Percentiles rank a stretch among this genome's conserved stretches.
These are phyloP conservation scores for Perognathus longimembris DNA, from an alignment of 2,113 vertebrate species.

Conservation along the genomic window DNA sequence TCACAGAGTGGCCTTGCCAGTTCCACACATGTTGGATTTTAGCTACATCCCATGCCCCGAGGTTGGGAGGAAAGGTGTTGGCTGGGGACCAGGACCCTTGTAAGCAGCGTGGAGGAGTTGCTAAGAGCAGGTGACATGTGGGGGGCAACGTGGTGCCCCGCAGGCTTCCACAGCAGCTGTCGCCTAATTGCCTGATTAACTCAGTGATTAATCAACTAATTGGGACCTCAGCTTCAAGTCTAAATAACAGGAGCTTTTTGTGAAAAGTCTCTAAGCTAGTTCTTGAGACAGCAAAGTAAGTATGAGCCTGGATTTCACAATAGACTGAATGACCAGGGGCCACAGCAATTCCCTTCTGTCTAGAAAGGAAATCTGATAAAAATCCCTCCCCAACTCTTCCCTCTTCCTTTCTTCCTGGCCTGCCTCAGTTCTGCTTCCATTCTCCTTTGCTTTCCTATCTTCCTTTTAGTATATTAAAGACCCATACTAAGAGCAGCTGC, in stretches of 20 bases:
- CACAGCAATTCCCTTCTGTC: not conserved
- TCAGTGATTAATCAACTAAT: conserved; percentile 88
- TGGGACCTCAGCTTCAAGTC: conserved; percentile 84
- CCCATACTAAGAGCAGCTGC: not conserved
- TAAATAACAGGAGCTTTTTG: conserved; percentile 84
- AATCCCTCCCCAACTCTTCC: no score
- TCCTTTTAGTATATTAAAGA: not conserved
- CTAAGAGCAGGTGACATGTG: conserved; percentile 84
- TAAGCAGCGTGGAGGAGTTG: conserved; percentile 80
- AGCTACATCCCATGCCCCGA: conserved; percentile 15
- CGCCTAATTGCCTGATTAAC: conserved; percentile 88
- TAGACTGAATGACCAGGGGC: not conserved
- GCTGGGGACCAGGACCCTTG: conserved; percentile 21
- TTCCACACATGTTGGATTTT: not conserved
- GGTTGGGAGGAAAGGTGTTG: conserved; percentile 31
- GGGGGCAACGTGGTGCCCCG: conserved; percentile 81
- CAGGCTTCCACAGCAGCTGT: conserved; percentile 85
- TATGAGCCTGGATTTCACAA: not conserved
- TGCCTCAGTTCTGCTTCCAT: not conserved
- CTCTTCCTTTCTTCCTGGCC: not conserved
- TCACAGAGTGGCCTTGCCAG: not conserved
- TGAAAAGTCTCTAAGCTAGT: conserved; percentile 78
- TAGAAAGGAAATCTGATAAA: not conserved
- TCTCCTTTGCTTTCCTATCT: not conserved
- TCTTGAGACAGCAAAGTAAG: conserved; percentile 63